Percentiles rank a stretch among this genome's conserved stretches.
These are phyloP conservation scores for Rhinophrynus dorsalis DNA, from an alignment of 2,797 vertebrate species.

Conservation along the genomic window DNA sequence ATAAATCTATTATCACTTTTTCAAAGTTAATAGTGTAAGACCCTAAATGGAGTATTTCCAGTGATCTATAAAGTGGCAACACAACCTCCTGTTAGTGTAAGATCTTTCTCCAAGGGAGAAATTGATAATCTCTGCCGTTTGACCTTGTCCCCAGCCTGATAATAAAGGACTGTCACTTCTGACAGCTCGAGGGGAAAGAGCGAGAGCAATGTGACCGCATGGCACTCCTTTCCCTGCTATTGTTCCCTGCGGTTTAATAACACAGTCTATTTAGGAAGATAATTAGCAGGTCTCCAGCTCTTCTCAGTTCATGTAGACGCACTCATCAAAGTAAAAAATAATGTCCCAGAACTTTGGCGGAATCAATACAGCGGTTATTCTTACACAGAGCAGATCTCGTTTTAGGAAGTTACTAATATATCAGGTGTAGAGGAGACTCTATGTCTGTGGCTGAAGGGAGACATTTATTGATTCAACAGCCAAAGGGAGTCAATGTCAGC, in stretches of 20 bases:
- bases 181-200: slow-evolving; percentile 1
- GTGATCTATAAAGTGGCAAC: no score
- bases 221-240: neutral
- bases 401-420: slow-evolving; percentile 25
- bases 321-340: neutral
- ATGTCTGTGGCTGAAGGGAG: slow-evolving; percentile 21
- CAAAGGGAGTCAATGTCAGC: slow-evolving; percentile 4
- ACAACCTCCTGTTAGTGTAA: no score
- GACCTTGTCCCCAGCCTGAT: slow-evolving; percentile 10
- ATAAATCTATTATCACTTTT: no score
- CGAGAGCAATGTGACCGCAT: neutral
- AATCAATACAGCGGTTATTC: neutral
- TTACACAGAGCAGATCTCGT: neutral
- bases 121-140: neutral
- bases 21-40: no score
- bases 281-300: neutral
- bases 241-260: neutral
- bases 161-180: slow-evolving; percentile 14
- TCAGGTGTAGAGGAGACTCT: neutral
- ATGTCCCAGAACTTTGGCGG: neutral
- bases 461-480: neutral
- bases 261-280: slow-evolving; percentile 15
- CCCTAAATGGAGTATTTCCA: no score
- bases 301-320: neutral
- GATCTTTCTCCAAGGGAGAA: neutral